Conservation (phyloP, 2,797 vertebrate species). For the Sebastes diploproa region DNA sequence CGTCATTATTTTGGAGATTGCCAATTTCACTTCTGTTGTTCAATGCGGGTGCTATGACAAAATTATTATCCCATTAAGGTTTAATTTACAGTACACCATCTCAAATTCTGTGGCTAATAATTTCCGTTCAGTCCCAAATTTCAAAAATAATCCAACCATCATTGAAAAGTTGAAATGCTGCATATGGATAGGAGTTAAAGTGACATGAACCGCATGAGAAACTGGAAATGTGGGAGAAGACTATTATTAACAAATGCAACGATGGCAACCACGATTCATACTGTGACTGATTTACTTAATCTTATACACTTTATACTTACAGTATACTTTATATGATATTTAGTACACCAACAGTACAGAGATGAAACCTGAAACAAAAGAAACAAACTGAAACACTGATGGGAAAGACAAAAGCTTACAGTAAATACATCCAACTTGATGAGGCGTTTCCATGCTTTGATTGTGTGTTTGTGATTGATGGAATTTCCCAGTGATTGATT, state of each 20-base stretch:
- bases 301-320: neutral
- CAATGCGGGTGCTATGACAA: neutral
- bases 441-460: neutral
- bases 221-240: neutral
- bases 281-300: neutral
- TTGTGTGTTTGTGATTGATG: constrained; percentile 1
- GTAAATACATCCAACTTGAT: neutral
- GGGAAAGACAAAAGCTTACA: neutral
- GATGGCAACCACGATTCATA: neutral
- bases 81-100: neutral
- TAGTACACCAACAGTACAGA: neutral
- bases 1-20: neutral
- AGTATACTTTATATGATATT: neutral
- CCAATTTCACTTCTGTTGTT: neutral
- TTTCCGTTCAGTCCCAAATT: too few species aligned
- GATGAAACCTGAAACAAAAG: neutral
- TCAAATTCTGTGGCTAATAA: neutral
- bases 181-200: neutral
- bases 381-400: neutral
- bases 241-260: neutral
- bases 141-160: neutral
- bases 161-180: neutral
- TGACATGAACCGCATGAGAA: neutral
- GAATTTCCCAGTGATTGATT: constrained; percentile 14
- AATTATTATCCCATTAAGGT: neutral